A percentile compares a stretch with the other conserved stretches of the same genome.
Evolutionary conservation across 2,797 vertebrate species (phyloP).

Genomic region (Microhierax caerulescens): DNA sequence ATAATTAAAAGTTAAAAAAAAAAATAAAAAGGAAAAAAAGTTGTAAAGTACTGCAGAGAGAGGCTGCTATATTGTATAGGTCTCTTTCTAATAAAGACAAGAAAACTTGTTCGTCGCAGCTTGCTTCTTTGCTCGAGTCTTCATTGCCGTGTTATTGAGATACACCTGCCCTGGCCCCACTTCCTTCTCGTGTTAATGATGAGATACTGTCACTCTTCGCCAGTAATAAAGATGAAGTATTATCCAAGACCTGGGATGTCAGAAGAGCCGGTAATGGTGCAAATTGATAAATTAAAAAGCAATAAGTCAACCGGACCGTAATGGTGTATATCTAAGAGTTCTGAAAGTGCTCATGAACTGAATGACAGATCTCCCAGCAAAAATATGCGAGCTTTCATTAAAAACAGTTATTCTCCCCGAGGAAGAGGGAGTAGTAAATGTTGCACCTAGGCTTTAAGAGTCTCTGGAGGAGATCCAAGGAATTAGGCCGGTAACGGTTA

Average conservation of each 20-base stretch:
- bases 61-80: conserved; percentile 84
- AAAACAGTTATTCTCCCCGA: not conserved
- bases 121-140: not conserved
- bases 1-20: conserved; percentile 41
- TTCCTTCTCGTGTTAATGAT: not conserved
- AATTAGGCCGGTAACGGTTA: conserved; percentile 52
- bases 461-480: conserved; percentile 57
- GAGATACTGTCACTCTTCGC: conserved; percentile 13
- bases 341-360: not conserved
- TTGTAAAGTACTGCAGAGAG: conserved; percentile 84
- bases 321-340: conserved; percentile 26
- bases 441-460: conserved; percentile 61
- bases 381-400: conserved; percentile 45
- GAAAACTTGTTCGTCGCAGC: conserved; percentile 59
- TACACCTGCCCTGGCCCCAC: not conserved
- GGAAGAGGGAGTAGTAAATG: conserved; percentile 10
- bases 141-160: not conserved
- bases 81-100: conserved; percentile 96
- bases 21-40: conserved; percentile 22
- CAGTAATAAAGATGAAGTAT: conserved; percentile 59
- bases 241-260: not conserved
- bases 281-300: conserved; percentile 66
- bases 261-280: conserved; percentile 13
- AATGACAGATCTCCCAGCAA: conserved; percentile 18
- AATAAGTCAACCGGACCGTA: not conserved